Percentiles rank a stretch among this genome's conserved stretches.
phyloP scores from a whole-genome alignment of 2,113 vertebrate species.

The Alosa alosa region DNA sequence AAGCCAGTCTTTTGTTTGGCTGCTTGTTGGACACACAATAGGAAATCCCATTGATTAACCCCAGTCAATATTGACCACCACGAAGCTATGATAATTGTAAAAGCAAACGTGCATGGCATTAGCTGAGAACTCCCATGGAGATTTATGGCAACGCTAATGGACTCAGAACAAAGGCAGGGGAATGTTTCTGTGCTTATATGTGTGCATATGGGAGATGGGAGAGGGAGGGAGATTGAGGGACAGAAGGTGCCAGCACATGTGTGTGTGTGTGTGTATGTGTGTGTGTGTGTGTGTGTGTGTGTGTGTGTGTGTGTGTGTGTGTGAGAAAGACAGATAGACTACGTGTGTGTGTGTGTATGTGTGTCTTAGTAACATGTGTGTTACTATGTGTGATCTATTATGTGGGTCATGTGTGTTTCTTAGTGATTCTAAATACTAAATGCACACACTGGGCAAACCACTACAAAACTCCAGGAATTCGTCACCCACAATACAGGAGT shows the following conservation, averaged over 20 bases:
- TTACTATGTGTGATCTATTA: background rate
- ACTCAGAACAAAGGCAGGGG: constrained; percentile 61
- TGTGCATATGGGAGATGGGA: constrained; percentile 18
- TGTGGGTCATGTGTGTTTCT: background rate
- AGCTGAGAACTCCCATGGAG: constrained; percentile 47
- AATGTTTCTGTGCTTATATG: constrained; percentile 61
- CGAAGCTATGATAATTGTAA: constrained; percentile 65
- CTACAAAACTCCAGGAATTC: background rate
- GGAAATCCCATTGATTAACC: constrained; percentile 66
- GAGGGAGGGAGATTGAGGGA: background rate
- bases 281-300: background rate
- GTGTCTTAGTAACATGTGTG: background rate
- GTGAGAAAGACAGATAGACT: background rate
- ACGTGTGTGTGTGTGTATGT: background rate
- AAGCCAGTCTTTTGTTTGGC: constrained; percentile 56
- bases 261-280: background rate
- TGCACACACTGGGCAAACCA: background rate
- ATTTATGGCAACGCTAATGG: constrained; percentile 43
- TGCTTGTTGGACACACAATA: constrained; percentile 58
- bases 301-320: background rate
- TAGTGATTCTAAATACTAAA: background rate
- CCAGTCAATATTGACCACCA: constrained; percentile 68
- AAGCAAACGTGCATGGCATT: constrained; percentile 60
- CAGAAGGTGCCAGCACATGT: constrained; percentile 29
- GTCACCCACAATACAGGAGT: background rate